Evolutionary conservation across 2,113 vertebrate species (phyloP).

Genomic region (Mungos mungo): DNA sequence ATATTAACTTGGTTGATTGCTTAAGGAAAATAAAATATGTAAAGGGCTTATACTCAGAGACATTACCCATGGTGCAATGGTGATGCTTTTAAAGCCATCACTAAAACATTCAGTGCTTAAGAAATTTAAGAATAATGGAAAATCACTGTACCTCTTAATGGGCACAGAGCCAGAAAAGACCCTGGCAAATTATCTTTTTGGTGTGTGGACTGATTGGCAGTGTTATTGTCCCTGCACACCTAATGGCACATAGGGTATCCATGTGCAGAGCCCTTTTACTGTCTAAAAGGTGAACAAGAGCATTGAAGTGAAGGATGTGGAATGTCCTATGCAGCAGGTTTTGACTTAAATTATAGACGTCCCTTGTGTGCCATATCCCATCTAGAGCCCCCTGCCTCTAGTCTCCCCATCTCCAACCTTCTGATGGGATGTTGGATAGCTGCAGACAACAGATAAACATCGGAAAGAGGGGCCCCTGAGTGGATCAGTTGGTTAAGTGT

Average conservation of each 20-base stretch:
- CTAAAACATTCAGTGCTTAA: background rate
- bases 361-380: background rate
- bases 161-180: background rate
- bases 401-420: background rate
- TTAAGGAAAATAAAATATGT: conserved; percentile 12
- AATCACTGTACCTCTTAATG: background rate
- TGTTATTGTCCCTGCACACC: background rate
- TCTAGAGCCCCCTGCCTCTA: too few relatives aligned
- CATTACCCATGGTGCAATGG: background rate
- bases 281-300: background rate
- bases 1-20: background rate
- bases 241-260: background rate
- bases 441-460: background rate
- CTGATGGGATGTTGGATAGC: background rate
- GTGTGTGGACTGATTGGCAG: background rate
- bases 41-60: background rate
- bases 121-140: conserved; percentile 18
- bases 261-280: background rate
- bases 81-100: background rate
- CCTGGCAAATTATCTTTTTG: background rate
- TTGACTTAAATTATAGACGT: background rate
- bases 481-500: too few relatives aligned
- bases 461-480: too few relatives aligned
- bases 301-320: background rate
- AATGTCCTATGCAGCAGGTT: background rate